phyloP scores from a whole-genome alignment of 2,888 invertebrate genomes.

The Drosophila mimica region DNA sequence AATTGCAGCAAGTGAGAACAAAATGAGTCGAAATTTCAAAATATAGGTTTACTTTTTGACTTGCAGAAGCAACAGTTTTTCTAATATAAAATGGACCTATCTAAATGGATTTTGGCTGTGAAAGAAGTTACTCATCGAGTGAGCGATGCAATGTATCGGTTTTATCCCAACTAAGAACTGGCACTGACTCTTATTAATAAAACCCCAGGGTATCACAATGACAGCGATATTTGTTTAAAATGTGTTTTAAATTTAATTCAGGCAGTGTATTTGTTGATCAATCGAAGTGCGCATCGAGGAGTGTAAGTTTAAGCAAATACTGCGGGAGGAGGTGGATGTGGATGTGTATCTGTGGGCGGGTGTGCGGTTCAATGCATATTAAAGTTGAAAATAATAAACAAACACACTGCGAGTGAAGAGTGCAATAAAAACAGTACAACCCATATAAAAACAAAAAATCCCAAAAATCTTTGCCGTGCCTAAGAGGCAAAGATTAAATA shows the following conservation, averaged over 20 bases:
- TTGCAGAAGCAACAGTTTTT: background rate
- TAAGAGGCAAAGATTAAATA: background rate
- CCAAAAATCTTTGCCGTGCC: too few relatives aligned
- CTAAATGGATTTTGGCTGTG: background rate
- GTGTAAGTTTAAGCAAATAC: background rate
- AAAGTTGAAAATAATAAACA: slow-evolving; percentile 60
- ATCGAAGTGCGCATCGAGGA: background rate
- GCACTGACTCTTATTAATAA: background rate
- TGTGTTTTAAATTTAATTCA: background rate
- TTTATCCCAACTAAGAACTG: background rate
- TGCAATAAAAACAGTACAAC: slow-evolving; percentile 16
- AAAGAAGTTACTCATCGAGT: background rate
- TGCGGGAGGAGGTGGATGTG: background rate
- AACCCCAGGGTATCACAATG: background rate
- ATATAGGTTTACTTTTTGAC: too few relatives aligned
- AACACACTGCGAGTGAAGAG: slow-evolving; percentile 9
- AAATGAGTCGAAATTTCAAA: too few relatives aligned
- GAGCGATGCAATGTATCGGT: background rate
- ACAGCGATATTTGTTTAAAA: background rate
- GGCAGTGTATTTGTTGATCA: background rate
- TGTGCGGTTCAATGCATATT: slow-evolving; percentile 32
- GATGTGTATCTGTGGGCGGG: background rate
- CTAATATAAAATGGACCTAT: background rate
- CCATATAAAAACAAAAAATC: background rate
- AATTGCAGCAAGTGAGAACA: background rate